Evolutionary conservation across 2,888 invertebrate genomes (phyloP).

Genomic region (Patella ulyssiponensis): DNA sequence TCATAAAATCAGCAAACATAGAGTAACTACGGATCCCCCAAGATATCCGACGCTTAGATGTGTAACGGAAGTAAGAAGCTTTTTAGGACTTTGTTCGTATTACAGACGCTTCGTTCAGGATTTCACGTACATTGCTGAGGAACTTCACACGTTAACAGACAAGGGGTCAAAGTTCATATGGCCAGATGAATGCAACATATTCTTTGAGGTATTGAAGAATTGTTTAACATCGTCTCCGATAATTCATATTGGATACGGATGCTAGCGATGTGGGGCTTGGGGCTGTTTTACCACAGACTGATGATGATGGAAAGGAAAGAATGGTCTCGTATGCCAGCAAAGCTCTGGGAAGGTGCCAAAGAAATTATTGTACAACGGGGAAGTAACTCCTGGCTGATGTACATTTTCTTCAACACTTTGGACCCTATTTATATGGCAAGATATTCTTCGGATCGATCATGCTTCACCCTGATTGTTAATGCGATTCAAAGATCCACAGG

Average conservation of each 20-base stretch:
- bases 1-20: neutral
- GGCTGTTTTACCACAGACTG: neutral
- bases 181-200: neutral
- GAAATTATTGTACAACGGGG: neutral
- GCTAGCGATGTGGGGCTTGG: neutral
- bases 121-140: neutral
- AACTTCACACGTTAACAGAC: neutral
- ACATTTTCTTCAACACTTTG: neutral
- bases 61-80: conserved; percentile 1
- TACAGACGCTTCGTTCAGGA: neutral
- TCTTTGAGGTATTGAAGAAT: neutral
- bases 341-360: neutral
- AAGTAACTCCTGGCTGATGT: neutral
- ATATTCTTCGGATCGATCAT: conserved; percentile 20
- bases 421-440: conserved; percentile 24
- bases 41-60: neutral
- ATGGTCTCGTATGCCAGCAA: neutral
- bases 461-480: neutral
- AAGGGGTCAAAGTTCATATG: neutral
- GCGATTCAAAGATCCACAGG: conserved; percentile 21
- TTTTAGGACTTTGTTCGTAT: neutral
- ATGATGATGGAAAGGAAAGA: neutral
- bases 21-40: neutral
- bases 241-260: neutral
- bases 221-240: neutral